These are phyloP conservation scores for Leptopterna dolabrata DNA, from an alignment of 2,888 invertebrate genomes.

Conservation along the genomic window DNA sequence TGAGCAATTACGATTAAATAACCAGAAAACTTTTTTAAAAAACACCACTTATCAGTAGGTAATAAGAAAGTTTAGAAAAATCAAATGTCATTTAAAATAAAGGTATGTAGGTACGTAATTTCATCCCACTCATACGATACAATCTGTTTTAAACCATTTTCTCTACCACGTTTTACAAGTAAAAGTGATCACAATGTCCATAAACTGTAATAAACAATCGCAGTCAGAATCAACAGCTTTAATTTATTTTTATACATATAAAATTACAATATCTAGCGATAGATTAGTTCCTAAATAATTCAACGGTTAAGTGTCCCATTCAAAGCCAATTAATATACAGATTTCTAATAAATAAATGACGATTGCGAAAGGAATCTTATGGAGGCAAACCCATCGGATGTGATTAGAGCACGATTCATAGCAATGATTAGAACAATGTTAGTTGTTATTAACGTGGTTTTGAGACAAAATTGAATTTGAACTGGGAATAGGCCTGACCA, in stretches of 20 bases:
- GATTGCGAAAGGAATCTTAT: not conserved
- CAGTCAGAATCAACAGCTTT: not conserved
- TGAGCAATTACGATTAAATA: not conserved
- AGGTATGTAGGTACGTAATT: too few species aligned
- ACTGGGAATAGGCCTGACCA: too few species aligned
- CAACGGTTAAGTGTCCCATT: not conserved
- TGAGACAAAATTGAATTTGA: too few species aligned
- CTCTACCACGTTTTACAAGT: not conserved
- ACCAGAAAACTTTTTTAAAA: not conserved
- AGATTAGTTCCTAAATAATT: not conserved
- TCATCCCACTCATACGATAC: not conserved
- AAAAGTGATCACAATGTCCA: not conserved
- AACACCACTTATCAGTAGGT: not conserved
- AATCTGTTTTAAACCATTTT: not conserved
- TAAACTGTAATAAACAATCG: not conserved
- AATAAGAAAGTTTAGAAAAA: too few species aligned
- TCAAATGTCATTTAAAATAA: too few species aligned
- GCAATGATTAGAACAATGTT: too few species aligned
- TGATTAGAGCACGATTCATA: not conserved
- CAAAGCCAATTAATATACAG: not conserved
- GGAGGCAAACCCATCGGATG: not conserved
- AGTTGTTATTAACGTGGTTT: too few species aligned
- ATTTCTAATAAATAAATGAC: not conserved
- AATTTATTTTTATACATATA: not conserved
- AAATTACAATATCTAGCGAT: slow-evolving; percentile 2